These are phyloP conservation scores for Euzetes globulus DNA, from an alignment of 2,888 invertebrate genomes.

Conservation along the genomic window DNA sequence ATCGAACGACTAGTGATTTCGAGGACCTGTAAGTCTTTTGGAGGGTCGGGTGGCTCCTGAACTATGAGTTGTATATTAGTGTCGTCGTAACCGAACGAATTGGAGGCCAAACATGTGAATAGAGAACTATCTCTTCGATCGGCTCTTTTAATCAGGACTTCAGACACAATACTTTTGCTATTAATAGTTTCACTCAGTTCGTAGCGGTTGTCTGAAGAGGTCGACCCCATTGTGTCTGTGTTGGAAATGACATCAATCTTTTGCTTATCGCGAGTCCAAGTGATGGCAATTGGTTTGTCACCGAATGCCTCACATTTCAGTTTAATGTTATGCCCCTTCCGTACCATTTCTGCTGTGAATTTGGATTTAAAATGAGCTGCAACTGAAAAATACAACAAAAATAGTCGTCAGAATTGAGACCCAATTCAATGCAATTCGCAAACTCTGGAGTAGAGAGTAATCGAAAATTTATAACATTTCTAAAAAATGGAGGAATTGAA, in stretches of 20 bases:
- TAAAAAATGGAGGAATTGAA: background rate
- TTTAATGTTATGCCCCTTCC: slow-evolving; percentile 39
- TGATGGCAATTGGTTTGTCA: slow-evolving; percentile 48
- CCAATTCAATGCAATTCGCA: background rate
- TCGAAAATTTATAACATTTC: slow-evolving; percentile 22
- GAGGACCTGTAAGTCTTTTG: slow-evolving; percentile 44
- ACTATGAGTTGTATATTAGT: slow-evolving; percentile 41
- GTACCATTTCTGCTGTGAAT: slow-evolving; percentile 41
- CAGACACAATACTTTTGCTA: slow-evolving; percentile 37
- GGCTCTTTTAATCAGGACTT: slow-evolving; percentile 39
- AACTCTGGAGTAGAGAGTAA: background rate
- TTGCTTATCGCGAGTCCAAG: slow-evolving; percentile 48
- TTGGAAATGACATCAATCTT: slow-evolving; percentile 19
- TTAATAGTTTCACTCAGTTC: slow-evolving; percentile 38
- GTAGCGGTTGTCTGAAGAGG: slow-evolving; percentile 32
- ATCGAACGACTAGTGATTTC: slow-evolving; percentile 45
- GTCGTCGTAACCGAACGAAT: slow-evolving; percentile 40
- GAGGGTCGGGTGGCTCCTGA: slow-evolving; percentile 47
- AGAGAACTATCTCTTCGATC: slow-evolving; percentile 41
- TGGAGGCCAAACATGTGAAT: slow-evolving; percentile 40
- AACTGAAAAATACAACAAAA: slow-evolving; percentile 35
- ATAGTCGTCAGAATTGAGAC: background rate
- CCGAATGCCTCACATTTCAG: slow-evolving; percentile 43
- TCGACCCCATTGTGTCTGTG: slow-evolving; percentile 7
- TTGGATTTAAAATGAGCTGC: slow-evolving; percentile 42